Base-by-base conservation (phyloP, 2,888 invertebrate species). In the Agriopis marginaria region DNA sequence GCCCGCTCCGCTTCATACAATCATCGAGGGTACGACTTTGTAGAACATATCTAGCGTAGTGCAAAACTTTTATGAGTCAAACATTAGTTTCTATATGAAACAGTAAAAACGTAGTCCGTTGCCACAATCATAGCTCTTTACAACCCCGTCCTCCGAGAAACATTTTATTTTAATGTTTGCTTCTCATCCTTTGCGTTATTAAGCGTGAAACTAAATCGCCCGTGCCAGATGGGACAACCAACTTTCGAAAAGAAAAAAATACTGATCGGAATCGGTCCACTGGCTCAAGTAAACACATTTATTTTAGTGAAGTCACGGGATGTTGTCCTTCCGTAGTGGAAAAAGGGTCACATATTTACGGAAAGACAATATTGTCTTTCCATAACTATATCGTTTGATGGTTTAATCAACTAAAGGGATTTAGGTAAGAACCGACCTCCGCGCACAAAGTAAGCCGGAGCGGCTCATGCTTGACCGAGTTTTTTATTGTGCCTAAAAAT, bases 381-480 rank as follows among this genome's bases (percentile, higher is more conserved):
- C 71, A 75, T 74, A 77, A 75, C 75, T 75, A 70, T 75, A 76
- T 69, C 74, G 73, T 78, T 75, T 71, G 74, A 73, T 74, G 70
- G 70, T 63, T 78, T 76, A 76, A 77, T 78, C 76, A 77, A 76
- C 71, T 77, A 73, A 76, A 72, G 74, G 75, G 71, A 78, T 77
- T 75, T 76, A 71, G 72, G 70, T 72, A 68, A 76, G 66, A 70
- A 66, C 71, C 70, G 64, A 63, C 68, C 73, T 74, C 74, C 58
- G 71, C 72, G 72, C 69, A 66, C 68, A 68, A 68, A 70, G 70
- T 68, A 61, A 65, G 70, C 66, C 56, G 70, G 59, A 75, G 68
- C 55, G 68, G 5, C 63, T 76, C 70, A 74, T 72, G 75, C 75
- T 73, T 77, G 75, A 75, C 77, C 75, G 75, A 71, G 68, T 75